A percentile compares a stretch with the other conserved stretches of the same genome.
Conservation (phyloP, 2,113 vertebrate genomes). For the Clupea harengus region DNA sequence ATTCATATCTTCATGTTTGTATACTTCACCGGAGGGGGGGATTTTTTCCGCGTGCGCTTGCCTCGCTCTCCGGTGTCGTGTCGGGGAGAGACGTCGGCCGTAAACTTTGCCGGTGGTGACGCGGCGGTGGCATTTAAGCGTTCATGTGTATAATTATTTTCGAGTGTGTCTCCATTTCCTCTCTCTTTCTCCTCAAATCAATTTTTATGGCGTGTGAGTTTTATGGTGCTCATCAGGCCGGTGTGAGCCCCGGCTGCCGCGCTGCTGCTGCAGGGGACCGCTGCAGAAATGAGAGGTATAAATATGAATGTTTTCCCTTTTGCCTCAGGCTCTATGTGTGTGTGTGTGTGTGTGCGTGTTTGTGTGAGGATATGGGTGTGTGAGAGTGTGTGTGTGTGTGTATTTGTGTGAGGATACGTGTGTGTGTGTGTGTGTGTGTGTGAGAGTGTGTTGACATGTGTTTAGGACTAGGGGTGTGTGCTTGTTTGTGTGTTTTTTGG, state of each 20-base stretch:
- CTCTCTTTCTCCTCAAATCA: constrained; percentile 57
- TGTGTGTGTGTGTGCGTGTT: constrained; percentile 20
- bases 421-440: not conserved
- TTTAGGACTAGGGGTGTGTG: not conserved
- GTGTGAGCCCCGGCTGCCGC: constrained; percentile 39
- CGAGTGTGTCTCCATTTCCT: constrained; percentile 57
- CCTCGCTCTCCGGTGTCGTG: constrained; percentile 18
- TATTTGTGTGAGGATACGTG: not conserved
- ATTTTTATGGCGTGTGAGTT: constrained; percentile 58
- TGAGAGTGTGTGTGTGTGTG: not conserved
- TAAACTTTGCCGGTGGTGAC: constrained; percentile 42
- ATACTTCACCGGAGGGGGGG: constrained; percentile 37
- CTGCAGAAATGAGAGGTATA: constrained; percentile 50
- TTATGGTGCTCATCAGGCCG: constrained; percentile 53
- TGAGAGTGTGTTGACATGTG: not conserved
- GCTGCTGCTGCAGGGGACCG: constrained; percentile 45
- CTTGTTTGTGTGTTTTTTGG: not conserved
- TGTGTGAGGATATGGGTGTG: constrained; percentile 9
- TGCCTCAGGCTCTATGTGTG: constrained; percentile 43
- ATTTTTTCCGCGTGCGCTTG: not conserved
- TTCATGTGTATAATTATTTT: constrained; percentile 60
- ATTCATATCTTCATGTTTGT: constrained; percentile 17
- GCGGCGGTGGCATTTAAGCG: constrained; percentile 47
- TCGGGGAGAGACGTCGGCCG: constrained; percentile 46
- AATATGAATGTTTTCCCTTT: constrained; percentile 49